A percentile compares a stretch with the other conserved stretches of the same genome.
These are phyloP conservation scores for Chaetodon trifascialis DNA, from an alignment of 2,113 vertebrate genomes.

Conservation along the genomic window DNA sequence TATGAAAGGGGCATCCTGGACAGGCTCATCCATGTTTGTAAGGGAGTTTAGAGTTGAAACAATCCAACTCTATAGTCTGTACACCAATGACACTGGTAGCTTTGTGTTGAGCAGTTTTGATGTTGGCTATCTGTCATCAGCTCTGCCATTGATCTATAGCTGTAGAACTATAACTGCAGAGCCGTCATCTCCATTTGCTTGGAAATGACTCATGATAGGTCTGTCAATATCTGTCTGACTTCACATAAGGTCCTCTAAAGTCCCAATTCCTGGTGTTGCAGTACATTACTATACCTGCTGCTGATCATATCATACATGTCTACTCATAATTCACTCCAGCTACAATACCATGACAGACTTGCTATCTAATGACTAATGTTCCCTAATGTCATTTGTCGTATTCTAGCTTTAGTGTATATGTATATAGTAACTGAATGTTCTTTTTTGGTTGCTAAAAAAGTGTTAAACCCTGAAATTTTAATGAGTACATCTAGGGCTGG, in stretches of 20 bases:
- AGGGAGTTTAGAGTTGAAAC: background rate
- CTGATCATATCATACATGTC: background rate
- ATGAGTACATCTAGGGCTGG: too few species aligned
- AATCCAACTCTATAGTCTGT: background rate
- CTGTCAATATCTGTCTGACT: constrained; percentile 2
- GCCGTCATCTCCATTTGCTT: background rate
- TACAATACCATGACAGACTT: too few species aligned
- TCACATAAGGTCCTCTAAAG: constrained; percentile 3
- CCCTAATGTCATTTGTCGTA: too few species aligned
- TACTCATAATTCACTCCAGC: too few species aligned
- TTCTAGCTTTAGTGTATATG: too few species aligned
- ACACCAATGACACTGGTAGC: background rate
- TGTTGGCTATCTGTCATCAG: background rate
- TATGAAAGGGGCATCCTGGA: too few species aligned
- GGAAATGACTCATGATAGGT: constrained; percentile 1
- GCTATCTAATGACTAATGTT: too few species aligned
- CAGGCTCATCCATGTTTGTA: too few species aligned
- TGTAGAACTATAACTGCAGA: background rate
- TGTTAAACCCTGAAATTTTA: too few species aligned
- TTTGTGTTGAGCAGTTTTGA: background rate
- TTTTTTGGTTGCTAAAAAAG: too few species aligned
- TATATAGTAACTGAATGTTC: too few species aligned
- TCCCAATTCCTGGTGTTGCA: background rate
- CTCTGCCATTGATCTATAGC: constrained; percentile 3
- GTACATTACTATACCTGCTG: background rate